Evolutionary conservation across 2,113 vertebrate species (phyloP).

Genomic region (Microcebus jonahi): DNA sequence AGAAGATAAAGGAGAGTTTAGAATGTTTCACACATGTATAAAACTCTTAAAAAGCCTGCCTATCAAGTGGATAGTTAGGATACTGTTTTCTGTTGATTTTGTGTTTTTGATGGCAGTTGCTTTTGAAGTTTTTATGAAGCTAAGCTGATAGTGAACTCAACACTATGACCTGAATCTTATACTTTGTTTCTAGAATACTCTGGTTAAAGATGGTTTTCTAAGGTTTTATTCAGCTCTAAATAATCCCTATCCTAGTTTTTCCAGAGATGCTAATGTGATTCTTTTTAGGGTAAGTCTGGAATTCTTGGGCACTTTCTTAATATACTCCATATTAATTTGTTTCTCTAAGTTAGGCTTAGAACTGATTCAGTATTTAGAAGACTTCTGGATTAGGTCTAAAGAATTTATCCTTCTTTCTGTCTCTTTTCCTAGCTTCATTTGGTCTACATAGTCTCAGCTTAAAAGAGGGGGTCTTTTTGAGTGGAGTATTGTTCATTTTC

Average conservation of each 20-base stretch:
- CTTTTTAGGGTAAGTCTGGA: neutral
- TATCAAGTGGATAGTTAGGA: neutral
- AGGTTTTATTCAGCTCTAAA: neutral
- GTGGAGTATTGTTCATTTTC: neutral
- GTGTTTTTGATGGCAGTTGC: neutral
- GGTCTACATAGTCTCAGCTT: neutral
- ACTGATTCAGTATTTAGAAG: neutral
- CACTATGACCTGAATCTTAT: neutral
- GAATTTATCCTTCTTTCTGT: neutral
- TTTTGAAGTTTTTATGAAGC: neutral
- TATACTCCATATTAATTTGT: neutral
- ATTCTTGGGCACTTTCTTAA: conserved; percentile 5
- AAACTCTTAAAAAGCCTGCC: neutral
- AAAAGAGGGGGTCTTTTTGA: neutral
- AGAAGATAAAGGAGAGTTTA: neutral
- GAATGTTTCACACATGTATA: neutral
- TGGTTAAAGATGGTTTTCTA: neutral
- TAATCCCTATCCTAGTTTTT: neutral
- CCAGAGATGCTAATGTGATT: neutral
- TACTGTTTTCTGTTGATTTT: neutral
- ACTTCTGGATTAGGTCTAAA: neutral
- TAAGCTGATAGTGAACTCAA: neutral
- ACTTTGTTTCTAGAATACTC: neutral
- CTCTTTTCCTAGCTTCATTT: neutral
- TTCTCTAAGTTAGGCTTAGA: neutral